A percentile compares a stretch with the other conserved stretches of the same genome.
These are phyloP conservation scores for Stercorarius parasiticus DNA, from an alignment of 2,113 vertebrate genomes.

Conservation along the genomic window DNA sequence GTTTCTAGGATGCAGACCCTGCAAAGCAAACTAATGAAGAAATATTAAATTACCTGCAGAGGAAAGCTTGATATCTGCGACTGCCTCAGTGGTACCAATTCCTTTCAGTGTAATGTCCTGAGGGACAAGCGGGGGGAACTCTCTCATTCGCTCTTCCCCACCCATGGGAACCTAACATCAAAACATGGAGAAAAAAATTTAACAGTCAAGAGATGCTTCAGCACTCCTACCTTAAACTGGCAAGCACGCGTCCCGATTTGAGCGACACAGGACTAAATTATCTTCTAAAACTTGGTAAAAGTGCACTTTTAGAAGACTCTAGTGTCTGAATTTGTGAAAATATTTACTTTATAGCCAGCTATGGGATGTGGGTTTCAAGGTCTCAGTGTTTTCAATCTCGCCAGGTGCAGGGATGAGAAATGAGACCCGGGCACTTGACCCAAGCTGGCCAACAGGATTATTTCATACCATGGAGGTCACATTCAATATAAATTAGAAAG, in stretches of 20 bases:
- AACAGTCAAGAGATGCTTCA: not conserved
- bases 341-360: not conserved
- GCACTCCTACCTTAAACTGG: not conserved
- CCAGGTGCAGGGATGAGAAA: not conserved
- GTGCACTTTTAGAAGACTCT: not conserved
- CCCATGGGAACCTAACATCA: constrained; percentile 84
- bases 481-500: not conserved
- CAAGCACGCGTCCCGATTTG: not conserved
- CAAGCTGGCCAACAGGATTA: not conserved
- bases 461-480: not conserved
- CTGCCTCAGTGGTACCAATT: constrained; percentile 74
- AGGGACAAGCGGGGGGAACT: constrained; percentile 82
- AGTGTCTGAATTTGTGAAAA: not conserved
- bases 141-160: constrained; percentile 87
- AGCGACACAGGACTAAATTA: not conserved
- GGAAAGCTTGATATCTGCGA: constrained; percentile 90
- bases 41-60: constrained; percentile 85
- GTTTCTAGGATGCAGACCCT: not conserved
- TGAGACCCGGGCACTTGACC: not conserved
- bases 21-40: not conserved
- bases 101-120: constrained; percentile 84
- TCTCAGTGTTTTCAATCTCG: not conserved
- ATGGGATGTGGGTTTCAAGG: not conserved
- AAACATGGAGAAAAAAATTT: not conserved
- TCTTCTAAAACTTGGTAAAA: not conserved